phyloP scores from a whole-genome alignment of 1,140 invertebrate species.

The Heterodera schachtii region DNA sequence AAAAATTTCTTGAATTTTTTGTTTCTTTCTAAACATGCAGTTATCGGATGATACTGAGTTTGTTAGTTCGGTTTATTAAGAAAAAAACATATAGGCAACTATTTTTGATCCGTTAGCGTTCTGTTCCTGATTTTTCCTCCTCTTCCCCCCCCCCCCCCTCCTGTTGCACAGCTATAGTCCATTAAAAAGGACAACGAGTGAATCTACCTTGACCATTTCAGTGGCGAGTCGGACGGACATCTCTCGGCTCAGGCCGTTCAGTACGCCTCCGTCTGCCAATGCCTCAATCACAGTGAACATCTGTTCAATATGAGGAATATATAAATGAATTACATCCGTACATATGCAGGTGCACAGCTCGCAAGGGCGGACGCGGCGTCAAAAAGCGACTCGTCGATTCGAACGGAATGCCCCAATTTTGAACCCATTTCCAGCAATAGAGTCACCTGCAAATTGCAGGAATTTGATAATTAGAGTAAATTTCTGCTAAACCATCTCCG shows the following conservation, averaged over 20 bases:
- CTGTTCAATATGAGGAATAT: background rate
- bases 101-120: too few relatives aligned
- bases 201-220: slow-evolving; percentile 28
- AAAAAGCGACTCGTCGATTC: slow-evolving; percentile 34
- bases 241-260: slow-evolving; percentile 41
- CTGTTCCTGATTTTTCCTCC: too few relatives aligned
- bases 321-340: slow-evolving; percentile 1
- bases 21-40: too few relatives aligned
- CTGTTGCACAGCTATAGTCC: too few relatives aligned
- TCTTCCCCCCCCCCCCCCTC: too few relatives aligned
- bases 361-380: slow-evolving; percentile 46
- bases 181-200: too few relatives aligned
- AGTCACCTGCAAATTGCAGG: slow-evolving; percentile 4
- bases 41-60: too few relatives aligned
- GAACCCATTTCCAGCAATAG: slow-evolving; percentile 31
- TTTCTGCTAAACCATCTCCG: background rate
- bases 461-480: background rate
- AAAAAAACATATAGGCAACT: too few relatives aligned
- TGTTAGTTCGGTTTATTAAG: too few relatives aligned
- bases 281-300: slow-evolving; percentile 48
- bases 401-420: slow-evolving; percentile 23
- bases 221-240: slow-evolving; percentile 36
- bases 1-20: too few relatives aligned
- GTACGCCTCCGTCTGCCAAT: slow-evolving; percentile 47
- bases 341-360: slow-evolving; percentile 48